phyloP scores from a whole-genome alignment of 2,888 invertebrate species.

The Aplocera efformata region DNA sequence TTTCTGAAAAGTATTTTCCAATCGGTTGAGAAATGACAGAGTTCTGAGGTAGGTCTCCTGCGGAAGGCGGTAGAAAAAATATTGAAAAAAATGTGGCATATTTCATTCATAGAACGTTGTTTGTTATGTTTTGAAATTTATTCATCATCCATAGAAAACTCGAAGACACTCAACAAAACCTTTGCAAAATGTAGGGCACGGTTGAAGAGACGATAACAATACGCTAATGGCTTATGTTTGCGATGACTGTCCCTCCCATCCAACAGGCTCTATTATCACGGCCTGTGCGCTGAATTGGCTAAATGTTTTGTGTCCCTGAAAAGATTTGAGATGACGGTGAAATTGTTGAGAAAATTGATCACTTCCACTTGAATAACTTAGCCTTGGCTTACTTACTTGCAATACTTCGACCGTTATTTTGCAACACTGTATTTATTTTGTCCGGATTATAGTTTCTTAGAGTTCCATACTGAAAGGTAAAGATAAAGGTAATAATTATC shows the following conservation, averaged over 20 bases:
- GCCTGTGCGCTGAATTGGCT: constrained; percentile 75
- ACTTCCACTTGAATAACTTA: constrained; percentile 65
- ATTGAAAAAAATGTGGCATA: no score
- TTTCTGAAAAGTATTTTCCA: no score
- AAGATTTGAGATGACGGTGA: constrained; percentile 76
- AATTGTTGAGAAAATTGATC: constrained; percentile 79
- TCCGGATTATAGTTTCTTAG: no score
- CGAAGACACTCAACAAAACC: constrained; percentile 47
- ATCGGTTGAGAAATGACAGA: no score
- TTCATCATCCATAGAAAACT: constrained; percentile 34
- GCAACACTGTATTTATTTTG: constrained; percentile 10
- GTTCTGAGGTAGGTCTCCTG: no score
- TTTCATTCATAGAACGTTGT: not conserved
- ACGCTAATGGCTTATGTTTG: constrained; percentile 77
- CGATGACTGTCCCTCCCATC: constrained; percentile 69
- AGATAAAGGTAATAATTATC: no score
- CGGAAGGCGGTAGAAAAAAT: no score
- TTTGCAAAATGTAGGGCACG: constrained; percentile 51
- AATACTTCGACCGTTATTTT: constrained; percentile 26
- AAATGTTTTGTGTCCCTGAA: constrained; percentile 75
- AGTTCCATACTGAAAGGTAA: no score
- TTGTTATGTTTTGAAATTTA: constrained; percentile 19
- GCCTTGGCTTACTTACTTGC: constrained; percentile 56
- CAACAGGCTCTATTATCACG: constrained; percentile 73
- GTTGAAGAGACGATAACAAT: constrained; percentile 68